A percentile compares a stretch with the other conserved stretches of the same genome.
phyloP scores from a whole-genome alignment of 2,797 vertebrate species.

The Tauraco hartlaubi region DNA sequence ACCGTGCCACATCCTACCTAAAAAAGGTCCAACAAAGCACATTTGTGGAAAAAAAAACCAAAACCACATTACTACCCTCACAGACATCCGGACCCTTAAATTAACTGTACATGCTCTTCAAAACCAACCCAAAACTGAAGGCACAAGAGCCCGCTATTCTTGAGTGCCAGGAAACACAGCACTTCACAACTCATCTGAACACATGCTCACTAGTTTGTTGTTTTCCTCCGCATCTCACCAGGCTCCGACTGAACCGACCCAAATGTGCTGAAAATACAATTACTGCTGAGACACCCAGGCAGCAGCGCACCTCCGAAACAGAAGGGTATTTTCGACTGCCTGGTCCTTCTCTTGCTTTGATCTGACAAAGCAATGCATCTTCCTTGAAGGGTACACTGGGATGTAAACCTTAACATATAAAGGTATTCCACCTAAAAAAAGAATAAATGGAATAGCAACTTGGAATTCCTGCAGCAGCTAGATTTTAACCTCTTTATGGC shows the following conservation, averaged over 20 bases:
- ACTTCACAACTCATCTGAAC: neutral
- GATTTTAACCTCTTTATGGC: neutral
- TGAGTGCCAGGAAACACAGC: neutral
- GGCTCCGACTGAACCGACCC: accelerated
- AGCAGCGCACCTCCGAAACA: neutral
- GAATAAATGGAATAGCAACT: neutral
- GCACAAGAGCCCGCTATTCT: neutral
- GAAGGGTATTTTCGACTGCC: neutral
- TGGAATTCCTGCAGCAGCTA: neutral
- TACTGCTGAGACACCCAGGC: neutral
- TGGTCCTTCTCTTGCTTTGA: neutral
- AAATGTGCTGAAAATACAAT: neutral
- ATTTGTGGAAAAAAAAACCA: neutral
- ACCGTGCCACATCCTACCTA: neutral
- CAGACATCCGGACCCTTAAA: neutral
- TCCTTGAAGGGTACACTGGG: neutral
- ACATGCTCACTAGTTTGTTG: neutral
- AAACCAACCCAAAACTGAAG: neutral
- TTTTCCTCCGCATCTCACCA: neutral
- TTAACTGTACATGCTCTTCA: neutral
- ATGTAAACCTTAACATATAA: neutral
- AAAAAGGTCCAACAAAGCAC: neutral
- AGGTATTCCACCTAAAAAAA: neutral
- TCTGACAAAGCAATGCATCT: neutral
- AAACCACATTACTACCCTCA: neutral